Evolutionary conservation across 2,113 vertebrate species (phyloP), one percentile per base, ranked within the genome.

Genomic region (Nothobranchius furzeri): DNA sequence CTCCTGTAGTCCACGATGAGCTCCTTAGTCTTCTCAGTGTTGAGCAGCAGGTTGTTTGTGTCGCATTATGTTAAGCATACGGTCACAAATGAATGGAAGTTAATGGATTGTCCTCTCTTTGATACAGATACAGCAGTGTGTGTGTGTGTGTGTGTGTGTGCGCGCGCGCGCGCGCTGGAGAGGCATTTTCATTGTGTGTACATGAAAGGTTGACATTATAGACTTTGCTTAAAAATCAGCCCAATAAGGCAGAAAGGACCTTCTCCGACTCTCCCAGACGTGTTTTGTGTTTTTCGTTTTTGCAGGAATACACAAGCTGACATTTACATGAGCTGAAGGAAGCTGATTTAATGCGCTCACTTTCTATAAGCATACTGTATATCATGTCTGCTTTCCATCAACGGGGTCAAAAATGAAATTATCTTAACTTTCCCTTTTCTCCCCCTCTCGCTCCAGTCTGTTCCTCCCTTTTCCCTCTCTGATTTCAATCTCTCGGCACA

Each of bases 401-500:
- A 17, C 7, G 42, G 56, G 64, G 63, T 67, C 63, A 81, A 75
- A 70, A 65, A 68, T 50, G 48, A 89, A 83, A 87, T 76, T 56
- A 71, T 72, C 86, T 90, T 81, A 84, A 76, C 64, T 82, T 81
- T 81, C 37, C 48, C 56, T 25, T 52, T 54, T 2, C 24, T 12
- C 5, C n/a, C 48, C 57, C 40, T 24, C 24, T 60, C 36, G 62
- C 37, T 67, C 70, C 62, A 45, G 60, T 70, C 74, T 37, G 53
- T 52, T 68, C 56, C 55, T 60, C 52, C 51, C 42, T 65, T 48
- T 54, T 46, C 46, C 58, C 11, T 54, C 56, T 49, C 73, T 70
- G 85, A 75, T 92, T 82, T 83, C 88, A 83, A 93, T 90, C 81
- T 90, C 35, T 61, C 51, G 90, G 89, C 91, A 89, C 70, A 87